Percentiles rank a stretch among this genome's conserved stretches.
Conservation (phyloP, 2,797 vertebrate genomes). For the Peromyscus aztecus region DNA sequence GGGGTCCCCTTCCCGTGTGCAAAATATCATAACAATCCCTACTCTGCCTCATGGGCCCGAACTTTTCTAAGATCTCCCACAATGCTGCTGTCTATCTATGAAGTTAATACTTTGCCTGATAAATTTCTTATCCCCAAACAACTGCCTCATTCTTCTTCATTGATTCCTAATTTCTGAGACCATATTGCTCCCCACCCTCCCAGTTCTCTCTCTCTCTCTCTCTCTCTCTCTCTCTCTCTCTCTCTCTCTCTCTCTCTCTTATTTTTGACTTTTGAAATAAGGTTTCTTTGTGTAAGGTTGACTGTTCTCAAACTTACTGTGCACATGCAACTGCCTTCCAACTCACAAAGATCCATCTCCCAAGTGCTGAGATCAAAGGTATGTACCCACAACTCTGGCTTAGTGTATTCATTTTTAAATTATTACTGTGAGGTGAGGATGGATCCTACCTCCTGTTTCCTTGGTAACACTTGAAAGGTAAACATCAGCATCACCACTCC, state of each 20-base stretch:
- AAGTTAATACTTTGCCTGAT: neutral
- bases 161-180: neutral
- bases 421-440: neutral
- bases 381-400: neutral
- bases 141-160: neutral
- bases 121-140: too few species aligned
- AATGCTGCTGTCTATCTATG: neutral
- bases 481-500: neutral
- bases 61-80: neutral
- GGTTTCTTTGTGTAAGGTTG: neutral
- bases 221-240: too few species aligned
- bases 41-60: neutral
- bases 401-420: too few species aligned
- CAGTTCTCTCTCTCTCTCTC: too few species aligned
- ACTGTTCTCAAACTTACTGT: neutral
- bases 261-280: neutral
- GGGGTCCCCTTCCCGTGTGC: too few species aligned
- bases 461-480: neutral
- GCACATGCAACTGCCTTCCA: neutral
- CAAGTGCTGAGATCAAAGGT: neutral
- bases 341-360: neutral
- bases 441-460: neutral
- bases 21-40: too few species aligned
- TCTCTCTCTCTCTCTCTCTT: too few species aligned
- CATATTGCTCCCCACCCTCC: neutral